These are phyloP conservation scores for Mus minutoides DNA, from an alignment of 2,797 vertebrate genomes.

Conservation along the genomic window DNA sequence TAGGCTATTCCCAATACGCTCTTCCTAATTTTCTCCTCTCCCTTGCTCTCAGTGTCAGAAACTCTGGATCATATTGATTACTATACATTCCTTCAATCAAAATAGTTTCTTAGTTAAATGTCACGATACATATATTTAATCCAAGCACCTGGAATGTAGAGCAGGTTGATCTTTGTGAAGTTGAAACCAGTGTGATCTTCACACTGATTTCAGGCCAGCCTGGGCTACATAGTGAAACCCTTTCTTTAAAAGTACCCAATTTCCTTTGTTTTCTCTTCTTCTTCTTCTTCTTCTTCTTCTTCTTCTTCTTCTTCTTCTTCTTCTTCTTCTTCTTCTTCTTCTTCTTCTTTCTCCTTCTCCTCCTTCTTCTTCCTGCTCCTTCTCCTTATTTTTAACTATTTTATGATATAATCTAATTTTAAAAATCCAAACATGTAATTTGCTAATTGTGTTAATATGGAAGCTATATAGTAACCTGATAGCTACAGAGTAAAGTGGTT, in stretches of 20 bases:
- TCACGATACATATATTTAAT: not conserved
- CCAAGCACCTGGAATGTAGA: not conserved
- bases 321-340: too few species aligned
- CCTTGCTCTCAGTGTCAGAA: not conserved
- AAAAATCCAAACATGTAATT: not conserved
- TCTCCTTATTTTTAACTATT: not conserved
- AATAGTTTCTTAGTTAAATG: not conserved
- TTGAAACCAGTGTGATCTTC: not conserved
- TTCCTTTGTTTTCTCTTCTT: not conserved
- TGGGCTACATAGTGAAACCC: not conserved
- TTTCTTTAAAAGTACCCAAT: not conserved
- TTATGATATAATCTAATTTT: not conserved
- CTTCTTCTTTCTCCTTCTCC: not conserved
- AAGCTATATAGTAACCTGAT: not conserved
- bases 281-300: not conserved
- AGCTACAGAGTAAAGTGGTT: not conserved
- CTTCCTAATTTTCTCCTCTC: not conserved
- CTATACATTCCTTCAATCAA: not conserved
- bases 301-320: too few species aligned
- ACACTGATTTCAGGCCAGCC: not conserved
- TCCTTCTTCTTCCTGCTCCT: not conserved
- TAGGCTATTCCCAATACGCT: not conserved
- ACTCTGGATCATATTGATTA: conserved; percentile 21
- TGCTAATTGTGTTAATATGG: conserved; percentile 15
- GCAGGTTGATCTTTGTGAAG: not conserved